phyloP scores from a whole-genome alignment of 2,113 vertebrate genomes.

The Thomomys bottae region DNA sequence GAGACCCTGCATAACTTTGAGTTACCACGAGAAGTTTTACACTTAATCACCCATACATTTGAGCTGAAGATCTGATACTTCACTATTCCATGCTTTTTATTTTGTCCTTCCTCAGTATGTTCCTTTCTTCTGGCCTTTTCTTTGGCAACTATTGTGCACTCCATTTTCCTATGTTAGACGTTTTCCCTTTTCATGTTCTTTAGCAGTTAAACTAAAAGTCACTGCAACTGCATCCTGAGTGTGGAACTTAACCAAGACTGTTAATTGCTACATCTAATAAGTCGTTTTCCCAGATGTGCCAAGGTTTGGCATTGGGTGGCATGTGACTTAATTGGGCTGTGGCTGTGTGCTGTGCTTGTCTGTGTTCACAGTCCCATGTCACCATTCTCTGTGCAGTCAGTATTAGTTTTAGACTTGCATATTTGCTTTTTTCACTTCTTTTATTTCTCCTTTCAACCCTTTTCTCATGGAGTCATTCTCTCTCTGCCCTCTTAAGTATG shows the following conservation, averaged over 20 bases:
- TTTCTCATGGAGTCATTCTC: constrained; percentile 20
- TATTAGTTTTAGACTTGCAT: neutral
- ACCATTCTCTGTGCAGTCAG: neutral
- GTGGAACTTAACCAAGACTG: neutral
- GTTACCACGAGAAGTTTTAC: neutral
- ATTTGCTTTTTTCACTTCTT: neutral
- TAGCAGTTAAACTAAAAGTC: neutral
- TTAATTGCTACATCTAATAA: neutral
- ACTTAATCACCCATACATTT: constrained; percentile 39
- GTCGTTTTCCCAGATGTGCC: neutral
- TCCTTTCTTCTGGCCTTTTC: neutral
- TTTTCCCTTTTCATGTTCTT: neutral
- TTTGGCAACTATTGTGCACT: constrained; percentile 16
- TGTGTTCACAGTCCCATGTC: constrained; percentile 13
- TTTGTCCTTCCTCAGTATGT: neutral
- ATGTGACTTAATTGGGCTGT: neutral
- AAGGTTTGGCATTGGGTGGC: neutral
- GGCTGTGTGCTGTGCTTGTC: neutral
- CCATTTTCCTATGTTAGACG: constrained; percentile 1
- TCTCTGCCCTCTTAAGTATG: neutral
- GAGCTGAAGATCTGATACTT: constrained; percentile 4
- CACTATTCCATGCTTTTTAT: constrained; percentile 22
- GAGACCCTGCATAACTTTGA: too few relatives aligned
- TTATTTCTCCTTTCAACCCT: neutral
- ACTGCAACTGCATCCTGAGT: neutral